These are phyloP conservation scores for Pristionchus maxplancki DNA, from an alignment of 2,888 invertebrate species.

Conservation along the genomic window DNA sequence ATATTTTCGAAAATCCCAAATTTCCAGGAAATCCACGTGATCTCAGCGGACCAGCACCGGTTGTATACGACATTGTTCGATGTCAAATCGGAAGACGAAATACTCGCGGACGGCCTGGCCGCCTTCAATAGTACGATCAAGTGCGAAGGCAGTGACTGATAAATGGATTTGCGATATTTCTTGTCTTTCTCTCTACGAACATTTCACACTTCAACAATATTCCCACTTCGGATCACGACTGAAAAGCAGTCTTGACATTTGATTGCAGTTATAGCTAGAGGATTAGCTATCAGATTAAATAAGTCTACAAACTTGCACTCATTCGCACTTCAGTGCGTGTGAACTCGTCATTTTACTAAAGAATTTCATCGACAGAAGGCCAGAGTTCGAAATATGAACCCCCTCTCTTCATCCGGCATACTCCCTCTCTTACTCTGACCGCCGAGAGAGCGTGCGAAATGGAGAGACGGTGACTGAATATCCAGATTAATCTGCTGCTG, in stretches of 20 bases:
- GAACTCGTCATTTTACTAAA: neutral
- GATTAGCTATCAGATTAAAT: too few relatives aligned
- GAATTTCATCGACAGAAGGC: neutral
- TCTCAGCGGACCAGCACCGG: neutral
- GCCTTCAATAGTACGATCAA: neutral
- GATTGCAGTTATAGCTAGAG: too few relatives aligned
- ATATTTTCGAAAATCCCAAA: neutral
- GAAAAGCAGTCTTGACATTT: too few relatives aligned
- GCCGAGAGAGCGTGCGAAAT: neutral
- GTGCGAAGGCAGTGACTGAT: too few relatives aligned
- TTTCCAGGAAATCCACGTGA: constrained; percentile 8
- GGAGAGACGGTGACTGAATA: neutral
- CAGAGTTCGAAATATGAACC: neutral
- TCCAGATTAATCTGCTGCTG: neutral
- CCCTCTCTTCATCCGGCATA: neutral
- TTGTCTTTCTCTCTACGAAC: too few relatives aligned
- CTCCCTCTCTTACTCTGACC: neutral
- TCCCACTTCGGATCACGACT: too few relatives aligned
- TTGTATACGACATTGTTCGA: neutral
- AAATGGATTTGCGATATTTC: too few relatives aligned
- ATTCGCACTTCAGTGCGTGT: neutral
- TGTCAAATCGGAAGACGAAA: neutral
- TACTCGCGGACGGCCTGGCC: neutral
- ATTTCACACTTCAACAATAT: too few relatives aligned
- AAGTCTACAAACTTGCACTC: too few relatives aligned